Evolutionary conservation across 1,140 invertebrate species (phyloP).

Genomic region (Atopsyche davidsoni): DNA sequence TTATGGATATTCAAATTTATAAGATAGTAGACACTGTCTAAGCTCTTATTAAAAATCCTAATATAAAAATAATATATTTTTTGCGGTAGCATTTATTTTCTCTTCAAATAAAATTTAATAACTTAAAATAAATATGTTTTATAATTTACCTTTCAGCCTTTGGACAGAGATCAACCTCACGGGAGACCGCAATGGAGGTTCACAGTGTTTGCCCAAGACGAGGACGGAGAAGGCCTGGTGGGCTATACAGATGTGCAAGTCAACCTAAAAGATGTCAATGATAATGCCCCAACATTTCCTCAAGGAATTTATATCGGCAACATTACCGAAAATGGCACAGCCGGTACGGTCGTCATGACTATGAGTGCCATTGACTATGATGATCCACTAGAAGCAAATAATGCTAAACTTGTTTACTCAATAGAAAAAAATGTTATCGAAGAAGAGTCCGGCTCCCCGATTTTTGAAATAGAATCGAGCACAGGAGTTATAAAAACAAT

Average conservation of each 20-base stretch:
- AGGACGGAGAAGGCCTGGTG: conserved; percentile 61
- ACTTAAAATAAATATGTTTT: too few relatives aligned
- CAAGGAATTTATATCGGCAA: conserved; percentile 56
- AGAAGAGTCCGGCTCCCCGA: conserved; percentile 56
- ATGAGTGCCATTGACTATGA: conserved; percentile 66
- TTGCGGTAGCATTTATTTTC: too few relatives aligned
- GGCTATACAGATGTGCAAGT: conserved; percentile 71
- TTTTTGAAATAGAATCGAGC: conserved; percentile 60
- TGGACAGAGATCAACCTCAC: conserved; percentile 67
- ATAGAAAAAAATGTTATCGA: conserved; percentile 67
- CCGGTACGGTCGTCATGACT: conserved; percentile 61
- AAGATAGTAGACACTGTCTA: too few relatives aligned
- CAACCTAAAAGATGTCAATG: conserved; percentile 68
- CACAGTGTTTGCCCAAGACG: conserved; percentile 67
- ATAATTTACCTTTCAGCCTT: conserved; percentile 49
- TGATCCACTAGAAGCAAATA: conserved; percentile 59
- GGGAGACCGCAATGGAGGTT: conserved; percentile 69
- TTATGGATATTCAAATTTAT: too few relatives aligned
- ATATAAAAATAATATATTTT: too few relatives aligned
- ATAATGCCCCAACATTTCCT: conserved; percentile 70
- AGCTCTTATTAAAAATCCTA: too few relatives aligned
- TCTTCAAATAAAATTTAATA: neutral
- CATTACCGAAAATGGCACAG: conserved; percentile 59
- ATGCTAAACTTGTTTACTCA: conserved; percentile 58
- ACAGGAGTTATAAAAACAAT: conserved; percentile 60